These are phyloP conservation scores for Argya squamiceps DNA, from an alignment of 2,797 vertebrate genomes.

Conservation along the genomic window DNA sequence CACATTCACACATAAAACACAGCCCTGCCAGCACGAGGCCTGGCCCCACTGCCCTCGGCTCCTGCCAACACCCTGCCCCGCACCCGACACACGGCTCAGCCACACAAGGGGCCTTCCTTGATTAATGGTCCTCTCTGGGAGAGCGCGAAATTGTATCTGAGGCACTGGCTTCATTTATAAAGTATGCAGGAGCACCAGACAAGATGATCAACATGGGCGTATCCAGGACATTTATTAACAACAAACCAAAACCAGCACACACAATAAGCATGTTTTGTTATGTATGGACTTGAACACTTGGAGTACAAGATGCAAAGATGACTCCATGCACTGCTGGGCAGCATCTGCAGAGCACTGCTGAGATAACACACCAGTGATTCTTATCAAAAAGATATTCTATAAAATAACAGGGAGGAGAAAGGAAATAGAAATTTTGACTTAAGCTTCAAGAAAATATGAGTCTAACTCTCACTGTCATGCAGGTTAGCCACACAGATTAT, in stretches of 20 bases:
- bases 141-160: slow-evolving; percentile 2
- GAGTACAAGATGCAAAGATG: not conserved
- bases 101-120: not conserved
- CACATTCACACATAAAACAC: slow-evolving; percentile 85
- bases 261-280: slow-evolving; percentile 37
- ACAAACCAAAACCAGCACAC: not conserved
- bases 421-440: not conserved
- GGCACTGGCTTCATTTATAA: slow-evolving; percentile 45
- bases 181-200: slow-evolving; percentile 6
- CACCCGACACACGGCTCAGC: slow-evolving; percentile 54
- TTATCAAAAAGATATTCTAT: not conserved
- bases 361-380: not conserved
- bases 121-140: slow-evolving; percentile 65
- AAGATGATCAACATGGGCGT: not conserved
- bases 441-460: not conserved
- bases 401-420: not conserved
- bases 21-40: slow-evolving; percentile 84
- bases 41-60: slow-evolving; percentile 74
- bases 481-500: not conserved
- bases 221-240: slow-evolving; percentile 50
- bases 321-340: not conserved
- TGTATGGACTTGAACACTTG: not conserved
- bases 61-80: slow-evolving; percentile 61
- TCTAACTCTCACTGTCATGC: not conserved
- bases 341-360: not conserved